Base-by-base conservation (phyloP, 2,888 invertebrate genomes). In the Abscondita cerata region DNA sequence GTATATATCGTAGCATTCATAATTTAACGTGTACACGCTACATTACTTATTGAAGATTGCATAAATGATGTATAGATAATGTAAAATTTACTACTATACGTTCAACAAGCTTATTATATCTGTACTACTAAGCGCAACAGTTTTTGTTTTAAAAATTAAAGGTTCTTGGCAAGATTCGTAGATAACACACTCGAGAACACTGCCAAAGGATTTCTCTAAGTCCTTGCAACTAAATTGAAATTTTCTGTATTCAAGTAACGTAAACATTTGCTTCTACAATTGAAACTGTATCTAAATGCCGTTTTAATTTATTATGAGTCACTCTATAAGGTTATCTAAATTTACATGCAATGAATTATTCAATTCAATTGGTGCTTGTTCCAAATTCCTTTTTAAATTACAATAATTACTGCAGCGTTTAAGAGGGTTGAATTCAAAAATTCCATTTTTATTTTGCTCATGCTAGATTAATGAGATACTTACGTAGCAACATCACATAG, bases 31-130 rank as follows among this genome's bases (percentile, higher is more conserved):
- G 18, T 44, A 18, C 44, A 8, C 25, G 19, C 19, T 18, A 44
- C 44, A 18, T 44, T 44, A 18, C 44, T 44, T 44, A 44, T 44
- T 44, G 19, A 44, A 44, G 19, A 18, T 44, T 15, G 11, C 8
- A 13, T 41, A 41, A 41, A 41, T 41, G 15, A 41, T 9, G 15
- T 18, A 41, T 41, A 13, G 41, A 13, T 18, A 44, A 44, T 44
- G 44, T 19, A 44, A 16, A 18, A 44, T 44, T 44, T 19, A 44
- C 44, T 19, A 31, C 9, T 13, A 44, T 47, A 54, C 52, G 52
- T 60, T 61, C 65, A 65, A 65, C 65, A 65, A 65, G 65, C 59
- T 62, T 62, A 61, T 53, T 53, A 52, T 47, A 52, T 47, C 46
- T 44, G 44, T 44, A 55, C 51, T 55, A 38, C 50, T 20, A 56